phyloP scores from a whole-genome alignment of 2,888 invertebrate species.

The Antheraea assamensis region DNA sequence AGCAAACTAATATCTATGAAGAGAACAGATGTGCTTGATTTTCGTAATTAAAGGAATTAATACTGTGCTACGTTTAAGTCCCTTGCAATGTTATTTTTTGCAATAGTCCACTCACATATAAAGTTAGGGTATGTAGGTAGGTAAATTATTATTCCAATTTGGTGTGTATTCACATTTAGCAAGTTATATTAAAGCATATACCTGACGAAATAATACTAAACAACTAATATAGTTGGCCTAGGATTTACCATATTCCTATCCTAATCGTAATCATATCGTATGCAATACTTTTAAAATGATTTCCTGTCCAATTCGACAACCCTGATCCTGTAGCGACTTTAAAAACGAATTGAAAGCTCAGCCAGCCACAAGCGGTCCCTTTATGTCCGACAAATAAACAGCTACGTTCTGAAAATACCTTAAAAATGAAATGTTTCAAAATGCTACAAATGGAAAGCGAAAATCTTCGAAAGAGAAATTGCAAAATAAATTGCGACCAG shows the following conservation, averaged over 20 bases:
- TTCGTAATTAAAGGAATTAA: not conserved
- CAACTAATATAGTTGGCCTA: not conserved
- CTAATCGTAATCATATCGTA: no score
- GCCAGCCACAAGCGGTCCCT: slow-evolving; percentile 24
- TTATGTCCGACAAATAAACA: slow-evolving; percentile 29
- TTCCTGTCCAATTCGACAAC: not conserved
- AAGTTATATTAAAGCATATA: not conserved
- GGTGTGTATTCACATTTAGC: not conserved
- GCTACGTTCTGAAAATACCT: slow-evolving; percentile 20
- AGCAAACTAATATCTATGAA: not conserved
- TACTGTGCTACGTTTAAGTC: no score
- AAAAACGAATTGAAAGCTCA: slow-evolving; percentile 14
- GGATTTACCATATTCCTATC: not conserved
- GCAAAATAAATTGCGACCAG: slow-evolving; percentile 26
- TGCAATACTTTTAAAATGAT: not conserved
- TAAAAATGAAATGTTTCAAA: slow-evolving; percentile 29
- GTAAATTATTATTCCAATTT: not conserved
- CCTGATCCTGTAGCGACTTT: not conserved
- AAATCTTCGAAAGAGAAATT: slow-evolving; percentile 24
- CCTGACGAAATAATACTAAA: not conserved
- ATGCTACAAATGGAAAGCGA: slow-evolving; percentile 25
- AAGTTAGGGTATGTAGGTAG: no score
- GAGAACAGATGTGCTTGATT: not conserved
- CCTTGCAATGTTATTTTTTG: not conserved
- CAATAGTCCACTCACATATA: no score